These are phyloP conservation scores for Andrena cerasifolii DNA, from an alignment of 1,140 invertebrate species.

Conservation along the genomic window DNA sequence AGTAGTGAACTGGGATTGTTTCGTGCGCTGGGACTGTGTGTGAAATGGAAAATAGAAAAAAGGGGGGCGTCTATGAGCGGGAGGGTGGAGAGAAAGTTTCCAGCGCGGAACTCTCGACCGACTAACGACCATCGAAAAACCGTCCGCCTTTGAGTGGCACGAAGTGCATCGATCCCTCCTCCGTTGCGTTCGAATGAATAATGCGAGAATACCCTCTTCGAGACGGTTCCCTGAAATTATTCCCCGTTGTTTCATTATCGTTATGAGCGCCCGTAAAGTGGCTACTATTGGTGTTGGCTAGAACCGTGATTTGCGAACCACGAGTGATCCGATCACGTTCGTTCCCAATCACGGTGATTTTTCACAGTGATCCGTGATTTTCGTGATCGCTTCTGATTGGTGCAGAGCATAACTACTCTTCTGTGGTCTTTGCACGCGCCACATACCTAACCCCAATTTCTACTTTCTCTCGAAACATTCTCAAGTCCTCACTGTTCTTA, in stretches of 20 bases:
- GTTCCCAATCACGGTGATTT: no score
- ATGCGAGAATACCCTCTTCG: conserved; percentile 32
- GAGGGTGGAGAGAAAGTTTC: conserved; percentile 46
- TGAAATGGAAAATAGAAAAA: conserved; percentile 45
- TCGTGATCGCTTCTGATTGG: no score
- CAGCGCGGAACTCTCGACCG: conserved; percentile 53
- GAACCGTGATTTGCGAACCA: no score
- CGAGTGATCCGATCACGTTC: no score
- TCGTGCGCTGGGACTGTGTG: conserved; percentile 24
- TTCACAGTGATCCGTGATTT: no score
- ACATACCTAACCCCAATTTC: no score
- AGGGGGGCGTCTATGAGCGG: no score
- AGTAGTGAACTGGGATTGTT: conserved; percentile 40
- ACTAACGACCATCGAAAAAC: conserved; percentile 56
- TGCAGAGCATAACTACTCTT: no score
- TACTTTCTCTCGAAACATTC: no score
- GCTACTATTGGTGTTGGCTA: no score
- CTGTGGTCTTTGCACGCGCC: no score
- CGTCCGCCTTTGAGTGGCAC: conserved; percentile 36
- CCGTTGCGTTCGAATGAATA: conserved; percentile 35
- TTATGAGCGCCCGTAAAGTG: conserved; percentile 23
- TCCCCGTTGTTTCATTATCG: conserved; percentile 40
- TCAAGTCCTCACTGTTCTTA: no score
- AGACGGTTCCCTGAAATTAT: conserved; percentile 41
- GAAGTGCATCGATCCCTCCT: conserved; percentile 47